Conservation (phyloP, 2,888 invertebrate genomes). For the Drosophila macrospina region DNA sequence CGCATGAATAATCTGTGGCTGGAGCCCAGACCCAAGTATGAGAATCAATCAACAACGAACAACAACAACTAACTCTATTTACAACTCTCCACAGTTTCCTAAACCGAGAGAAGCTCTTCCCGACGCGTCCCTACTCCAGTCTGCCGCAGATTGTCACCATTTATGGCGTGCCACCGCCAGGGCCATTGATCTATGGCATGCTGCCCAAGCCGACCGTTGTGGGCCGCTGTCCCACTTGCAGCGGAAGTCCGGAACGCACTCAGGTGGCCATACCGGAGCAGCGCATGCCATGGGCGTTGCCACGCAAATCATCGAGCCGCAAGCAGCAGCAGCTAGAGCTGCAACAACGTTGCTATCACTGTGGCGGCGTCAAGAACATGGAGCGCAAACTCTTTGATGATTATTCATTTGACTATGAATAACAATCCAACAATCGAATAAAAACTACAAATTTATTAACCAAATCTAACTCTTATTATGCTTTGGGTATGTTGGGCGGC, state of each 20-base stretch:
- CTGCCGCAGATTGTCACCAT: slow-evolving; percentile 74
- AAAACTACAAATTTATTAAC: slow-evolving; percentile 55
- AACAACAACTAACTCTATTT: neutral
- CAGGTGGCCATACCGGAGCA: slow-evolving; percentile 84
- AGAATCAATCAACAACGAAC: neutral
- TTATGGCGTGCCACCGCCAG: slow-evolving; percentile 67
- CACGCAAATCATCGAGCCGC: slow-evolving; percentile 80
- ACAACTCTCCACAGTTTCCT: slow-evolving; percentile 74
- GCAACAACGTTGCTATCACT: slow-evolving; percentile 67
- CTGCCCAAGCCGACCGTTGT: slow-evolving; percentile 63
- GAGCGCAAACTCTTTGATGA: slow-evolving; percentile 61
- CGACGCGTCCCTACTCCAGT: slow-evolving; percentile 76
- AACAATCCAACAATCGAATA: slow-evolving; percentile 41
- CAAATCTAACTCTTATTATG: slow-evolving; percentile 41
- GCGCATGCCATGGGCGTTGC: slow-evolving; percentile 84
- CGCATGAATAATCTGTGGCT: slow-evolving; percentile 90
- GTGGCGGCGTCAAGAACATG: slow-evolving; percentile 58
- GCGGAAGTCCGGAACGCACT: slow-evolving; percentile 78
- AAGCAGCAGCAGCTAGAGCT: slow-evolving; percentile 49
- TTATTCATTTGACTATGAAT: slow-evolving; percentile 56
- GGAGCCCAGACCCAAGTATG: slow-evolving; percentile 87
- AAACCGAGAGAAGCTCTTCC: slow-evolving; percentile 83
- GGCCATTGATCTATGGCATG: slow-evolving; percentile 63
- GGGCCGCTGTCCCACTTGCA: slow-evolving; percentile 82
- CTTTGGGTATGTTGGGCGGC: slow-evolving; percentile 87